A percentile compares a stretch with the other conserved stretches of the same genome.
Conservation (phyloP, 2,888 invertebrate species). For the Patella pellucida region DNA sequence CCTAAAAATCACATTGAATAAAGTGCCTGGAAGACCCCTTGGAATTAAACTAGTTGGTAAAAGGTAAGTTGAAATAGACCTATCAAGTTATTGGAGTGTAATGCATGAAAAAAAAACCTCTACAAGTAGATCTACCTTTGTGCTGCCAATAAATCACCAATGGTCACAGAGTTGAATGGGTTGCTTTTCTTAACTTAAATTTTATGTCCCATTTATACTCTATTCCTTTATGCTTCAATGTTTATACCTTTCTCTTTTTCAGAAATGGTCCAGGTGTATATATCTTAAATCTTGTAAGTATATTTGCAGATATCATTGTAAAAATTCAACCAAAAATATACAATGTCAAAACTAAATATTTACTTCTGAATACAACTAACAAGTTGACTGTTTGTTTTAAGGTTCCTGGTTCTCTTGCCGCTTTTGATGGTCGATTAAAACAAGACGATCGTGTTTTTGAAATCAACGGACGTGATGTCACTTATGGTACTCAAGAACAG, state of each 20-base stretch:
- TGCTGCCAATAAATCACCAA: neutral
- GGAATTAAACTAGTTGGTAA: constrained; percentile 72
- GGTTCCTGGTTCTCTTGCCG: constrained; percentile 71
- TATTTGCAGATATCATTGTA: too few species aligned
- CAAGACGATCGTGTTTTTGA: constrained; percentile 73
- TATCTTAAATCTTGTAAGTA: constrained; percentile 66
- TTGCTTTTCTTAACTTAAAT: neutral
- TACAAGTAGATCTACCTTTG: neutral
- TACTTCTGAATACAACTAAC: neutral
- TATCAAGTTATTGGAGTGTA: too few species aligned
- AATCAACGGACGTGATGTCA: constrained; percentile 72
- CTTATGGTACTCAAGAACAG: constrained; percentile 71
- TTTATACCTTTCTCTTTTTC: constrained; percentile 29
- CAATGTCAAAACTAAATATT: too few species aligned
- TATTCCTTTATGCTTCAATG: neutral
- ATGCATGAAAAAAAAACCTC: too few species aligned
- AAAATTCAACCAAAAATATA: too few species aligned
- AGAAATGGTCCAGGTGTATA: constrained; percentile 68
- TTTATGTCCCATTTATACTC: neutral
- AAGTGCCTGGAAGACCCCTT: constrained; percentile 69
- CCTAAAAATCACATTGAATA: constrained; percentile 70
- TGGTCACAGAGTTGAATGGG: neutral
- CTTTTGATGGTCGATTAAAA: constrained; percentile 70
- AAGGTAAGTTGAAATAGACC: constrained; percentile 54
- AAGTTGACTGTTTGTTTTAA: constrained; percentile 36